A percentile compares a stretch with the other conserved stretches of the same genome.
phyloP scores from a whole-genome alignment of 1,140 invertebrate species.

The Drosophila mauritiana region DNA sequence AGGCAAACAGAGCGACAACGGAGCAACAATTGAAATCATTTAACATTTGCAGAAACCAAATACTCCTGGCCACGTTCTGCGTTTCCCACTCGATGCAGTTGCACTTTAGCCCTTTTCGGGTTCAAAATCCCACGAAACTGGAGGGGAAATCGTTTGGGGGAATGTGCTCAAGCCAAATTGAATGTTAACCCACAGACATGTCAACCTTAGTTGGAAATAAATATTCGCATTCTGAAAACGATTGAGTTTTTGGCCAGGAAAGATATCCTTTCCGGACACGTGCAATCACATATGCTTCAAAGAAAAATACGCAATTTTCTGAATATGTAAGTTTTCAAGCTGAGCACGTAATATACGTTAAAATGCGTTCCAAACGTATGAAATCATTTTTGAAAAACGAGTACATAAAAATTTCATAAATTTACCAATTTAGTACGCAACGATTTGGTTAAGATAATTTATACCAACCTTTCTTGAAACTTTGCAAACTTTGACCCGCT shows the following conservation, averaged over 20 bases:
- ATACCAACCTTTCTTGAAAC: conserved; percentile 16
- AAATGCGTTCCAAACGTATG: not conserved
- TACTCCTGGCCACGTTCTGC: conserved; percentile 10
- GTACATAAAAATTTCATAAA: not conserved
- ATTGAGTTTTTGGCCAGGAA: conserved; percentile 7
- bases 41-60: conserved; percentile 52
- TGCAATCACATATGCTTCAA: not conserved
- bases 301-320: not conserved
- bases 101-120: not conserved
- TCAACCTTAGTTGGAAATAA: conserved; percentile 13
- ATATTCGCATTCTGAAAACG: conserved; percentile 12
- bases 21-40: conserved; percentile 69
- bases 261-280: conserved; percentile 3
- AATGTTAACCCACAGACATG: conserved; percentile 29
- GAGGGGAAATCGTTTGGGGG: conserved; percentile 3
- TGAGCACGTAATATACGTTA: not conserved
- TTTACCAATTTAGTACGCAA: not conserved
- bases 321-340: not conserved
- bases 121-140: conserved; percentile 6
- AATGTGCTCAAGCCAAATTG: conserved; percentile 11
- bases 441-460: conserved; percentile 29
- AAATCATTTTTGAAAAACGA: not conserved
- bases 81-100: conserved; percentile 1
- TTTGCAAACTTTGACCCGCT: conserved; percentile 11
- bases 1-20: conserved; percentile 46